These are phyloP conservation scores for Petrocephalus zakoni DNA, from an alignment of 2,113 vertebrate genomes.

Conservation along the genomic window DNA sequence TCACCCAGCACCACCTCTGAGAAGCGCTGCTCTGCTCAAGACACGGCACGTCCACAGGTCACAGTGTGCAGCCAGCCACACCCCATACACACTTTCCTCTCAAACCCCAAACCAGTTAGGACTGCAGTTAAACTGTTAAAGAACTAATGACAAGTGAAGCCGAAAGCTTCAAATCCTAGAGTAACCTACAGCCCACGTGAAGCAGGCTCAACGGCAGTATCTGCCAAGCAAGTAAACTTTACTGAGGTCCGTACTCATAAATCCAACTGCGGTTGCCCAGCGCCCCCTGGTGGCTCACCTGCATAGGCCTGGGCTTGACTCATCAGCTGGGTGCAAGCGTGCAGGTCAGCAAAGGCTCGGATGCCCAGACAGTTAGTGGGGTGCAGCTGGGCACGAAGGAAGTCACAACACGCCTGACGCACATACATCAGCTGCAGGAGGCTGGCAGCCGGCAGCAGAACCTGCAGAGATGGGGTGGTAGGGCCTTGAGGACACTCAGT, in stretches of 20 bases:
- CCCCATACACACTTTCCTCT: background rate
- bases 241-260: background rate
- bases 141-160: background rate
- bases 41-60: conserved; percentile 24
- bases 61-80: conserved; percentile 23
- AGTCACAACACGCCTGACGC: conserved; percentile 88
- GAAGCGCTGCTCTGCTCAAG: conserved; percentile 91
- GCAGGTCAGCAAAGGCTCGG: conserved; percentile 87
- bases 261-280: background rate
- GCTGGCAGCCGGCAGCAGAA: conserved; percentile 85
- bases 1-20: conserved; percentile 90
- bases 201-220: background rate
- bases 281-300: conserved; percentile 62
- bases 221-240: background rate
- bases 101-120: background rate
- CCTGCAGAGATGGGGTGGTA: conserved; percentile 53
- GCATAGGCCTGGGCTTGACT: conserved; percentile 83
- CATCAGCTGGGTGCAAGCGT: conserved; percentile 83
- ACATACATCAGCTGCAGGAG: conserved; percentile 92
- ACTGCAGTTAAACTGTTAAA: background rate
- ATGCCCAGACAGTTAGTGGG: conserved; percentile 94
- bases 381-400: conserved; percentile 89
- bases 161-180: background rate
- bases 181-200: background rate
- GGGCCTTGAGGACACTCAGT: background rate